Conservation (phyloP, 2,113 vertebrate genomes). For the Campylomormyrus numenius region DNA sequence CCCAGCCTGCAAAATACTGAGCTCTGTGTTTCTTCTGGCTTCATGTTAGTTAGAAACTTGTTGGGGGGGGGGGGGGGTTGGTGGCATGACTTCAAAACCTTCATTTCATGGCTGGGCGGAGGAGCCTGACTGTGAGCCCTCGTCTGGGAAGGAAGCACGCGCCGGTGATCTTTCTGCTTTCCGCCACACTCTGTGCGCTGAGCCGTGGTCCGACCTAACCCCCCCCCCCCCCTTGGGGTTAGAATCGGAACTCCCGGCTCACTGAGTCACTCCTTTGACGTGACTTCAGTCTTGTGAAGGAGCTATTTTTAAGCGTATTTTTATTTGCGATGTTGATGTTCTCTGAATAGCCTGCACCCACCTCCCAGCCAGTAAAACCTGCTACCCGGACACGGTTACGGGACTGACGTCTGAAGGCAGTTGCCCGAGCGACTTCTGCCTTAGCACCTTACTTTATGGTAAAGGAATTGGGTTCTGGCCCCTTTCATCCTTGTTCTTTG, state of each 20-base stretch:
- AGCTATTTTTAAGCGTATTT: neutral
- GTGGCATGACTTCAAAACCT: neutral
- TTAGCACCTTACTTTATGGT: neutral
- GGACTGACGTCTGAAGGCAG: neutral
- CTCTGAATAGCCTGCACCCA: neutral
- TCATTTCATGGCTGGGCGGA: neutral
- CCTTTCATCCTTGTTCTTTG: neutral
- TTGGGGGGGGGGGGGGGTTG: neutral
- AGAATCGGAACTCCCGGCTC: neutral
- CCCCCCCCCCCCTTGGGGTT: neutral
- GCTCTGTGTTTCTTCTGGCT: neutral
- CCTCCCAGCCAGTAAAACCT: neutral
- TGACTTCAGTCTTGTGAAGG: neutral
- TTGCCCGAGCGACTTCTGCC: neutral
- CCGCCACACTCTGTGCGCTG: neutral
- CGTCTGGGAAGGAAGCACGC: neutral
- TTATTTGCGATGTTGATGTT: neutral
- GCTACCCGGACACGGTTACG: neutral
- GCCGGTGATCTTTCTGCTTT: neutral
- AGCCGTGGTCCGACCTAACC: no score
- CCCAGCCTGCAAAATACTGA: neutral
- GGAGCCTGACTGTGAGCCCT: neutral
- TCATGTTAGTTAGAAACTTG: neutral
- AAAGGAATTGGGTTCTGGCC: neutral
- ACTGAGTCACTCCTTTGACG: slow-evolving; percentile 4